phyloP scores from a whole-genome alignment of 2,888 invertebrate genomes.

The Stenotaenia linearis region DNA sequence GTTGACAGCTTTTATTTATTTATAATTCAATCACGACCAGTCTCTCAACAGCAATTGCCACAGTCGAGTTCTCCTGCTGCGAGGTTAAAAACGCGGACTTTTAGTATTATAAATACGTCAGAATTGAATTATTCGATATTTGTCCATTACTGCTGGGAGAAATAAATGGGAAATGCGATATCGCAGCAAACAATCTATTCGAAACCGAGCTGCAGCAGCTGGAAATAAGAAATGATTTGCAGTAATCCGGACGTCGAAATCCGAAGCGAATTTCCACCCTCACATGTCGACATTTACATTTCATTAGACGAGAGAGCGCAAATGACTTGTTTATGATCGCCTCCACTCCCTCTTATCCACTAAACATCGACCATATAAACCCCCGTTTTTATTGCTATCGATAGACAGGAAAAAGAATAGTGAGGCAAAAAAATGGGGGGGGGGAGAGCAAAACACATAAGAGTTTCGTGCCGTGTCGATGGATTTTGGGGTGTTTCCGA shows the following conservation, averaged over 20 bases:
- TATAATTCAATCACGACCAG: too few species aligned
- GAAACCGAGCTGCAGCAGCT: not conserved
- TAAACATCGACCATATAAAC: conserved; percentile 5
- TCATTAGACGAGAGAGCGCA: not conserved
- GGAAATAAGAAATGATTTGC: not conserved
- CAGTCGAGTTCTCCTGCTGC: too few species aligned
- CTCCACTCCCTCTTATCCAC: not conserved
- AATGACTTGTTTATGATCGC: not conserved
- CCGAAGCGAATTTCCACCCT: not conserved
- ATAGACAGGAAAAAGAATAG: not conserved
- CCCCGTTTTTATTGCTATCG: conserved; percentile 12
- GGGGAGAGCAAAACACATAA: not conserved
- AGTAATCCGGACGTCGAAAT: not conserved
- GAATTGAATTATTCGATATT: too few species aligned
- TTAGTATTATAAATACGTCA: too few species aligned
- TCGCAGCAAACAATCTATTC: not conserved
- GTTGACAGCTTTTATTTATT: too few species aligned
- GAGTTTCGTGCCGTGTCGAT: conserved; percentile 14
- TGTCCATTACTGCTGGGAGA: too few species aligned
- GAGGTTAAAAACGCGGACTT: too few species aligned
- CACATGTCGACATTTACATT: conserved; percentile 1
- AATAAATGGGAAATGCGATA: not conserved
- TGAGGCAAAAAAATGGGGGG: not conserved
- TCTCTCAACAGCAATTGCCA: too few species aligned
- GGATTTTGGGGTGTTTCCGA: conserved; percentile 19